A percentile compares a stretch with the other conserved stretches of the same genome.
phyloP scores from a whole-genome alignment of 2,113 vertebrate species.

The Mesembrinibis cayennensis region DNA sequence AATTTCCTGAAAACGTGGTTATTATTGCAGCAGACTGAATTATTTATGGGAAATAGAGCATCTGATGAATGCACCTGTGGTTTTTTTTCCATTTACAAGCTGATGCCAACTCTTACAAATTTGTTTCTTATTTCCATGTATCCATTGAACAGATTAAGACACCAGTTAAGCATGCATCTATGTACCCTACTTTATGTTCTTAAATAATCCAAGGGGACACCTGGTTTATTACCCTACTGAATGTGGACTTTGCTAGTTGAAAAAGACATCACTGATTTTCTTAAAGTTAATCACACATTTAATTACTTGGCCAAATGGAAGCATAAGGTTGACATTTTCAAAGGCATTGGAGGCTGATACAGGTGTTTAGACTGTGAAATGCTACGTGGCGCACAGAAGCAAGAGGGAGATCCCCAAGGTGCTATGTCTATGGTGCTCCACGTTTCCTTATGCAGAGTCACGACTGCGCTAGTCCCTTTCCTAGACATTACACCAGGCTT shows the following conservation, averaged over 20 bases:
- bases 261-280: background rate
- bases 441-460: background rate
- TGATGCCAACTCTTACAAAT: background rate
- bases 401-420: background rate
- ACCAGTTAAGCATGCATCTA: background rate
- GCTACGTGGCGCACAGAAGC: accelerated
- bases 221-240: background rate
- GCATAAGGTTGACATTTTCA: background rate
- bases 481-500: background rate
- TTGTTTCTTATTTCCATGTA: background rate
- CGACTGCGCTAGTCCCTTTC: background rate
- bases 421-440: accelerated
- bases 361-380: background rate
- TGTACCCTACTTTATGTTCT: background rate
- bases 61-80: background rate
- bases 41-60: background rate
- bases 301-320: background rate
- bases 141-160: background rate
- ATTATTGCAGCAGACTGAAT: background rate
- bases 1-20: background rate
- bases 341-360: background rate
- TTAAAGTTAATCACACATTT: background rate
- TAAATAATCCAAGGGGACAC: background rate
- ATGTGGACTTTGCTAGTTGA: background rate
- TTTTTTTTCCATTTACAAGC: background rate